These are phyloP conservation scores for Scelioninae gen. 1 DNA, from an alignment of 2,888 invertebrate genomes.

Conservation along the genomic window DNA sequence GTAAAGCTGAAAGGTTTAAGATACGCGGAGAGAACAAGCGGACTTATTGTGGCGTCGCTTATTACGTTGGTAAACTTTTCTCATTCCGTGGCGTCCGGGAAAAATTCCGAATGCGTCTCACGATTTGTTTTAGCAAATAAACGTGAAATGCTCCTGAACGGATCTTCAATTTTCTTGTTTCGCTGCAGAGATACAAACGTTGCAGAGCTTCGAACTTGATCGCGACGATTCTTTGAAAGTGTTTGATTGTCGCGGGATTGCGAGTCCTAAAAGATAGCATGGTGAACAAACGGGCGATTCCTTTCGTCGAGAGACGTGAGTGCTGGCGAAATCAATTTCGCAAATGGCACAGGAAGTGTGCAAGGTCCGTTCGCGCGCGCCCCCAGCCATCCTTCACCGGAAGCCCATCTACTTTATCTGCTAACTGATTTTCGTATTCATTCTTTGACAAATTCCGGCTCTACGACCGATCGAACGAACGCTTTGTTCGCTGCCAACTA, in stretches of 20 bases:
- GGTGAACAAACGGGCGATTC: constrained; percentile 20
- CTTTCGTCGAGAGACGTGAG: constrained; percentile 19
- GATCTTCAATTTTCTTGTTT: no score
- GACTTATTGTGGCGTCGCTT: no score
- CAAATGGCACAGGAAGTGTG: constrained; percentile 62
- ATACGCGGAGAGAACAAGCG: no score
- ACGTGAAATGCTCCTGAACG: no score
- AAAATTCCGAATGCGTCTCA: no score
- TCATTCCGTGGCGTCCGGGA: no score
- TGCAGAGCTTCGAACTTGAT: no score
- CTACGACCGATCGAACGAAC: constrained; percentile 28
- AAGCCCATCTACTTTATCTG: constrained; percentile 47
- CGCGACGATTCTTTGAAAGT: constrained; percentile 35
- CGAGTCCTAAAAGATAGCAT: constrained; percentile 21
- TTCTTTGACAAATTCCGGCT: constrained; percentile 51
- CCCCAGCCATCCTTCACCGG: constrained; percentile 49
- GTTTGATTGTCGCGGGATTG: constrained; percentile 43
- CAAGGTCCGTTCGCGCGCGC: constrained; percentile 50
- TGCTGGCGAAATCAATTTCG: constrained; percentile 57
- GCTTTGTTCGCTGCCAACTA: constrained; percentile 22
- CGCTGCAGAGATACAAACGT: no score
- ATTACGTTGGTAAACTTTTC: no score
- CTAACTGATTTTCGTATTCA: constrained; percentile 62
- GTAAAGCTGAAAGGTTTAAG: no score
- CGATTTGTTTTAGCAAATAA: no score